Conservation (phyloP, 2,888 invertebrate genomes). For the Athalia cordata region DNA sequence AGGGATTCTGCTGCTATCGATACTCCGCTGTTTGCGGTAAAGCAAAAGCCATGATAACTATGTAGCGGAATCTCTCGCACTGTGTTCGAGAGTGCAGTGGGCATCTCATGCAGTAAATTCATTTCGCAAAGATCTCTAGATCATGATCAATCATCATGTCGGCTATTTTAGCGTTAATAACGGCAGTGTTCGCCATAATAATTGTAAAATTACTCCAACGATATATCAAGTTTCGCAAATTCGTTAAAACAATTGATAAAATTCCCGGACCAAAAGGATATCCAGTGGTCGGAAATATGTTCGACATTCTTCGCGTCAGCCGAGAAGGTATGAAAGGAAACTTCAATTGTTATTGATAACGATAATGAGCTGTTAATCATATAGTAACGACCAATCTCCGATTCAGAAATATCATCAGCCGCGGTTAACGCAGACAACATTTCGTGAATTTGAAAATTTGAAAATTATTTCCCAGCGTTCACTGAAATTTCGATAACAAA, state of each 20-base stretch:
- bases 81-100: not conserved
- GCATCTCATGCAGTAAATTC: not conserved
- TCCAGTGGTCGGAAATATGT: constrained; percentile 47
- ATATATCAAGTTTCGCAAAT: constrained; percentile 48
- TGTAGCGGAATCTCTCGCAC: not conserved
- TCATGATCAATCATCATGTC: not conserved
- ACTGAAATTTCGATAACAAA: no score
- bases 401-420: no score
- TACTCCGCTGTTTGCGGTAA: no score
- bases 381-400: no score
- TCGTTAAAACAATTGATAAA: constrained; percentile 49
- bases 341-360: no score
- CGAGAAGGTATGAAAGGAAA: not conserved
- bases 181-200: constrained; percentile 1
- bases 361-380: no score
- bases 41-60: no score
- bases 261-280: constrained; percentile 57
- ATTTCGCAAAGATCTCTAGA: not conserved
- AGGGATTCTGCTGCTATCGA: no score
- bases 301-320: not conserved
- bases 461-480: no score
- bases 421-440: no score
- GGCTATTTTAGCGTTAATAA: not conserved
- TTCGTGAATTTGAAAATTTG: no score
- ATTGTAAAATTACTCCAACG: constrained; percentile 8